Evolutionary conservation across 2,113 vertebrate genomes (phyloP).

Genomic region (Formicarius rufipectus): DNA sequence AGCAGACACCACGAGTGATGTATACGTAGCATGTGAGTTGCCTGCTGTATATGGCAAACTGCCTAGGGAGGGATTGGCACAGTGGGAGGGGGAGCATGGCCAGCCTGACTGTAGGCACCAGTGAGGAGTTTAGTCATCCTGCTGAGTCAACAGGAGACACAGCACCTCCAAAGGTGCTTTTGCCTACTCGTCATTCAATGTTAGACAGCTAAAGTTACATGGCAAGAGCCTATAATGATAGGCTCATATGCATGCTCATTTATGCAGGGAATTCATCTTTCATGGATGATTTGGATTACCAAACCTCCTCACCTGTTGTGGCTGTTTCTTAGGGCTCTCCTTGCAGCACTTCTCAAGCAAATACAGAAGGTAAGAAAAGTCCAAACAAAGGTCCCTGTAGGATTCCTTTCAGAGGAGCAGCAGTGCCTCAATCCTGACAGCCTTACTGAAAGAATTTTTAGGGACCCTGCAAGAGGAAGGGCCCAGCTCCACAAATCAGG

Average conservation of each 20-base stretch:
- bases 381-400: not conserved
- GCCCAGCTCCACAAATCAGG: not conserved
- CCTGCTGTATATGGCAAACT: not conserved
- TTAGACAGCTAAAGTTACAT: not conserved
- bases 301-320: not conserved
- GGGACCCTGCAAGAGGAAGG: not conserved
- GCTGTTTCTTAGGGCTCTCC: not conserved
- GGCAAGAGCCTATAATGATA: not conserved
- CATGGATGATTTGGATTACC: too few relatives aligned
- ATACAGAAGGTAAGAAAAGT: not conserved
- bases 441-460: not conserved
- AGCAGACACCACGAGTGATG: not conserved
- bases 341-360: not conserved
- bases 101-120: not conserved
- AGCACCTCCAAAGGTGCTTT: not conserved
- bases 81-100: not conserved
- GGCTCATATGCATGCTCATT: too few relatives aligned
- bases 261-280: too few relatives aligned
- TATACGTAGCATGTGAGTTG: not conserved
- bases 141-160: constrained; percentile 20
- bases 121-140: constrained; percentile 8
- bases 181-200: not conserved
- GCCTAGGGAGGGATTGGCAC: not conserved
- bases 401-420: not conserved
- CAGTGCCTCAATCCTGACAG: not conserved